Conservation (phyloP, 2,888 invertebrate species). For the Acanthosepion lycidas region DNA sequence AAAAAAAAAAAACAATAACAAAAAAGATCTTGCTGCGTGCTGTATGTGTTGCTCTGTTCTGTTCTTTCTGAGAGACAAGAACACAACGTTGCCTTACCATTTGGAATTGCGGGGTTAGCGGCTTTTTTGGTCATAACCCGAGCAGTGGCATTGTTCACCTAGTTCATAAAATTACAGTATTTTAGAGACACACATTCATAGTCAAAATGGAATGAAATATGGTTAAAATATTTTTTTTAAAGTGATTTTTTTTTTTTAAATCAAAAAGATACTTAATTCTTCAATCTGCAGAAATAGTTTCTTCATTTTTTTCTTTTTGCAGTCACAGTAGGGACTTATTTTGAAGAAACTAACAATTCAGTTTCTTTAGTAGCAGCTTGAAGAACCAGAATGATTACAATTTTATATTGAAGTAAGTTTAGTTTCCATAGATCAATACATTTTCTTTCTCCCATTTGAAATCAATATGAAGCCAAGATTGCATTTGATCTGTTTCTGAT, state of each 20-base stretch:
- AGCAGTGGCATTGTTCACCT: slow-evolving; percentile 99
- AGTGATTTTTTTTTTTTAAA: neutral
- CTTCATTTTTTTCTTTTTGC: neutral
- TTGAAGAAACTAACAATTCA: neutral
- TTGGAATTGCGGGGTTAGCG: slow-evolving; percentile 70
- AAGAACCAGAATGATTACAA: slow-evolving; percentile 1
- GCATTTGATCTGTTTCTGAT: neutral
- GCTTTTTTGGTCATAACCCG: slow-evolving; percentile 98
- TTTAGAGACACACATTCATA: slow-evolving; percentile 53
- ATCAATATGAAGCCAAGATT: neutral
- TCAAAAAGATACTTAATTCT: slow-evolving; percentile 46
- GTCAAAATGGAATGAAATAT: slow-evolving; percentile 47
- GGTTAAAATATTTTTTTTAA: neutral
- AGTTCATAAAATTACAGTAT: slow-evolving; percentile 77
- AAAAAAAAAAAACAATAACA: neutral
- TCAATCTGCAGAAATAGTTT: neutral
- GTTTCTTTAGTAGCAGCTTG: neutral
- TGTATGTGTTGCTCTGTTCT: slow-evolving; percentile 45
- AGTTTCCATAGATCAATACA: neutral
- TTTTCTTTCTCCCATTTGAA: neutral
- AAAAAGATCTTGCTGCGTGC: slow-evolving; percentile 43
- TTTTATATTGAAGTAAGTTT: neutral
- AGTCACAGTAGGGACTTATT: neutral
- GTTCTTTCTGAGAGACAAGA: slow-evolving; percentile 35
- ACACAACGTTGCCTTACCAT: slow-evolving; percentile 65